These are phyloP conservation scores for Meriones psammophilus DNA, from an alignment of 2,797 vertebrate genomes.

Conservation along the genomic window DNA sequence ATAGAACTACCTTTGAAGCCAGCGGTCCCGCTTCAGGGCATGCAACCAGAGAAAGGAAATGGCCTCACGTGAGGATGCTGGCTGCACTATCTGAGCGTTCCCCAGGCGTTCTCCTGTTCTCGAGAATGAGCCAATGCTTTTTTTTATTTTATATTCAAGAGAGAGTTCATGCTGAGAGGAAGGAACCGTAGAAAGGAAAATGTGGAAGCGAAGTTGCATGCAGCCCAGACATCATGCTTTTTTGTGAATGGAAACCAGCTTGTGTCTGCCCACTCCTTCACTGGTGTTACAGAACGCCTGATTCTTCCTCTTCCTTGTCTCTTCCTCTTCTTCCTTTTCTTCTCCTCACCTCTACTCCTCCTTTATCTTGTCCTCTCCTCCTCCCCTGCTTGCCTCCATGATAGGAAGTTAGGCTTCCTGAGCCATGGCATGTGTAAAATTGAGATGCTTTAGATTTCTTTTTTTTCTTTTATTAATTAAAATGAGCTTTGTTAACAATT, in stretches of 20 bases:
- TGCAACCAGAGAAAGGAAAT: neutral
- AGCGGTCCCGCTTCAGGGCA: neutral
- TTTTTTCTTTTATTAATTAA: neutral
- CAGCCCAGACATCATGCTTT: neutral
- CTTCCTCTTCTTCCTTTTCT: too few relatives aligned
- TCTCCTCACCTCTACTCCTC: neutral
- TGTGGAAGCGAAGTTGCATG: neutral
- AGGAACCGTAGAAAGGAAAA: neutral
- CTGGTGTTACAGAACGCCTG: neutral
- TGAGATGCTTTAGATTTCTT: neutral
- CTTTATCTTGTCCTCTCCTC: neutral
- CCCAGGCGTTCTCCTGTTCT: neutral
- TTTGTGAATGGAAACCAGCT: neutral
- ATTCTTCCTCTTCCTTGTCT: neutral
- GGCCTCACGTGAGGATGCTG: neutral
- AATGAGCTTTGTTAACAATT: neutral
- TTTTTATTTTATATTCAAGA: neutral
- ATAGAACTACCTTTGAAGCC: neutral
- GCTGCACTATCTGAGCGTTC: neutral
- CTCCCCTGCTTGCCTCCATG: neutral
- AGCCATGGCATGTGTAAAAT: neutral
- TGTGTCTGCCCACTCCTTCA: neutral
- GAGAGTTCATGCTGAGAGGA: neutral
- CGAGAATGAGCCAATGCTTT: neutral
- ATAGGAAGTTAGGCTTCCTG: constrained; percentile 7